A percentile compares a stretch with the other conserved stretches of the same genome.
Evolutionary conservation across 2,888 invertebrate genomes (phyloP).

Genomic region (Lepidonotus clava): DNA sequence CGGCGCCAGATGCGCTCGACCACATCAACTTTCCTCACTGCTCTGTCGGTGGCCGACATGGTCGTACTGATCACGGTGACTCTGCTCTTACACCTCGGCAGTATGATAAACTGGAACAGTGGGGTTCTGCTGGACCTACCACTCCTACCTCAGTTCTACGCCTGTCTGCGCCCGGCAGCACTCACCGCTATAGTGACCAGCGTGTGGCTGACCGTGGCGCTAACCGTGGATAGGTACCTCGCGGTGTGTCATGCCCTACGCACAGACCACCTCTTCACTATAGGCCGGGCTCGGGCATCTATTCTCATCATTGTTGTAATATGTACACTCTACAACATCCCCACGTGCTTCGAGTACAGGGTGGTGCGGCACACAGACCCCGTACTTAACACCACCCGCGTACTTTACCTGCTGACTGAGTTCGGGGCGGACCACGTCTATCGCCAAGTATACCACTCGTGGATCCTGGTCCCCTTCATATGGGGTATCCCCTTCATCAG

Average conservation of each 20-base stretch:
- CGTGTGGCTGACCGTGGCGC: conserved; percentile 38
- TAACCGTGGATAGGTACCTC: conserved; percentile 24
- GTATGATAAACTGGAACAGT: neutral
- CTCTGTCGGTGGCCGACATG: conserved; percentile 15
- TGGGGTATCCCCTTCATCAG: conserved; percentile 47
- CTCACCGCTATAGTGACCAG: conserved; percentile 28
- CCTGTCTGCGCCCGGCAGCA: conserved; percentile 6
- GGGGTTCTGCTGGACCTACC: conserved; percentile 3
- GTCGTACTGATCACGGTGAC: conserved; percentile 6
- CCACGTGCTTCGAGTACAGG: conserved; percentile 35
- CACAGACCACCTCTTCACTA: conserved; percentile 17
- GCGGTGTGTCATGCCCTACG: conserved; percentile 42
- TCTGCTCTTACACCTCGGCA: neutral
- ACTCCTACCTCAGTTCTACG: conserved; percentile 11
- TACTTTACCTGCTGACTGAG: conserved; percentile 19
- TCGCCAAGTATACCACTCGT: conserved; percentile 34
- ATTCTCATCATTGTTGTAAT: neutral
- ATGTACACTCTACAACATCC: conserved; percentile 29
- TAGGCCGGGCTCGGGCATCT: neutral
- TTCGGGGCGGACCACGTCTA: conserved; percentile 5
- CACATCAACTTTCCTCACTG: conserved; percentile 27
- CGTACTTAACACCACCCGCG: neutral
- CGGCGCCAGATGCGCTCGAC: conserved; percentile 19
- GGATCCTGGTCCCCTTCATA: conserved; percentile 29
- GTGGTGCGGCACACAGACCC: neutral